Conservation (phyloP, 2,113 vertebrate genomes). For the Hydropotes inermis region DNA sequence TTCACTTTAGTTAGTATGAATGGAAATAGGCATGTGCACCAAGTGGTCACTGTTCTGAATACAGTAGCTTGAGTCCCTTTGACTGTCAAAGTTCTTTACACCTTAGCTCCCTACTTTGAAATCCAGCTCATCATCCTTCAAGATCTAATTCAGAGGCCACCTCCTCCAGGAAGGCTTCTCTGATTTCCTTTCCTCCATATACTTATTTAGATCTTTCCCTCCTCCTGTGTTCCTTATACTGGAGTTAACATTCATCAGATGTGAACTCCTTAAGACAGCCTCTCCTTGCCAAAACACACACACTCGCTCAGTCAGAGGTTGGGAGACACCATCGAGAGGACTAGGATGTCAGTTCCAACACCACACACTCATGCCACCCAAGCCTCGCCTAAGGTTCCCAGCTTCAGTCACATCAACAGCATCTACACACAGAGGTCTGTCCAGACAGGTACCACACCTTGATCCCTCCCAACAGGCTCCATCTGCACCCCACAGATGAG, state of each 20-base stretch:
- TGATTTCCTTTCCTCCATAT: background rate
- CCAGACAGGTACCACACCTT: accelerated
- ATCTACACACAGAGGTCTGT: background rate
- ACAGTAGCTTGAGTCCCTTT: background rate
- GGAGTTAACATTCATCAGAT: background rate
- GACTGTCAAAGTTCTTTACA: background rate
- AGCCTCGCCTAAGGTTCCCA: background rate
- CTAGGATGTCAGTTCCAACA: background rate
- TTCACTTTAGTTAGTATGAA: background rate
- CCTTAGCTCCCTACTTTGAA: background rate
- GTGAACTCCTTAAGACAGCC: background rate
- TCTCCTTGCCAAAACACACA: background rate
- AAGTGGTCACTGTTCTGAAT: background rate
- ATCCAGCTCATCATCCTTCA: background rate
- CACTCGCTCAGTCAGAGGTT: accelerated
- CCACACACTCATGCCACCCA: too few relatives aligned
- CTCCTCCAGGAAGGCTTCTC: background rate
- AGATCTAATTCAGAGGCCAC: background rate
- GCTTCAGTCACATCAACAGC: background rate
- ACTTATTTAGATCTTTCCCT: background rate
- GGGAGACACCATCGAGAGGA: background rate
- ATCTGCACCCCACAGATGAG: background rate
- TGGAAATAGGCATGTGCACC: background rate
- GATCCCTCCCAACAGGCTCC: background rate
- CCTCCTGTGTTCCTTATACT: background rate